phyloP scores from a whole-genome alignment of 2,113 vertebrate genomes.

The Actenoides hombroni region DNA sequence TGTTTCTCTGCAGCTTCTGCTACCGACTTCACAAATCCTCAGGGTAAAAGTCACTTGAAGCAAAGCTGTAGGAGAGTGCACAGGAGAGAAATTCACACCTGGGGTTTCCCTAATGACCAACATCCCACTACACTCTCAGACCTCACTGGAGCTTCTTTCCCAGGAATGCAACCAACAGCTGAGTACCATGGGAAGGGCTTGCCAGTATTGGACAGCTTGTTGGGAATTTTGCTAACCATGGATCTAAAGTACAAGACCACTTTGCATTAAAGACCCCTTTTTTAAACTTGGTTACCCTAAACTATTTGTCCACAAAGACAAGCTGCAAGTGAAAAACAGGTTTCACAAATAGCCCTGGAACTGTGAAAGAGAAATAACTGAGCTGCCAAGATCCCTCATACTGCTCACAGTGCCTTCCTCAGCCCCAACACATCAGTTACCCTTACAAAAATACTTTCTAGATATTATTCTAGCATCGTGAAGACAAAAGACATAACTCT shows the following conservation, averaged over 20 bases:
- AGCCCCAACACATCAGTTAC: background rate
- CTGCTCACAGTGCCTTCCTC: background rate
- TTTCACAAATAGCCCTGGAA: background rate
- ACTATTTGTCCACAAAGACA: background rate
- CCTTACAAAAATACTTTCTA: background rate
- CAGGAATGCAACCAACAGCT: background rate
- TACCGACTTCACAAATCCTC: background rate
- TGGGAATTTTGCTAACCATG: background rate
- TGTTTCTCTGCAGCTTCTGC: background rate
- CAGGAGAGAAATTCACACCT: background rate
- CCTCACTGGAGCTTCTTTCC: background rate
- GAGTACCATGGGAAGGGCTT: background rate
- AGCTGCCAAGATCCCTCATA: background rate
- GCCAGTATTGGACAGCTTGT: background rate
- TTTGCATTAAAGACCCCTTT: background rate
- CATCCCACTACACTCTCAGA: background rate
- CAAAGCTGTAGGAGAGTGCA: background rate
- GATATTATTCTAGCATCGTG: background rate
- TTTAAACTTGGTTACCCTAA: background rate
- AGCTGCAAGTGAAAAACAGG: background rate
- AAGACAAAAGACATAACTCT: background rate
- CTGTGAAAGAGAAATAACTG: background rate
- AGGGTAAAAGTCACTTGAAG: background rate
- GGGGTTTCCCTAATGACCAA: background rate
- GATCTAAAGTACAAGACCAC: background rate